Percentiles rank a stretch among this genome's conserved stretches.
These are phyloP conservation scores for Sterna hirundo DNA, from an alignment of 2,113 vertebrate species.

Conservation along the genomic window DNA sequence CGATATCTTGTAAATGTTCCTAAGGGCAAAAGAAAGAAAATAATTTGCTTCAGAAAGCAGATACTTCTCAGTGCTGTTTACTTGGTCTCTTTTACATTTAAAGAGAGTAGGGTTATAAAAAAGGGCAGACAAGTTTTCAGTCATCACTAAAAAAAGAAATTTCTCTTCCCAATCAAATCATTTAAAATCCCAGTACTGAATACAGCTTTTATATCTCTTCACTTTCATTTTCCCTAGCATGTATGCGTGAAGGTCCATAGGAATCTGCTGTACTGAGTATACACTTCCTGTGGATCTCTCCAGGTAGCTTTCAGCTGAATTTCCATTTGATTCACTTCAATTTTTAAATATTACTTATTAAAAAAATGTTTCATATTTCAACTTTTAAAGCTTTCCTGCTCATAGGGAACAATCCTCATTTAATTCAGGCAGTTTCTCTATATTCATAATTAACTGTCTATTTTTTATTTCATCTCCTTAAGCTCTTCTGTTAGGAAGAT, in stretches of 20 bases:
- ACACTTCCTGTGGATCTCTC: background rate
- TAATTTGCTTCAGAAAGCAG: background rate
- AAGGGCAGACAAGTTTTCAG: background rate
- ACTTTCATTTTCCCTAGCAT: background rate
- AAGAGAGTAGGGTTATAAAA: background rate
- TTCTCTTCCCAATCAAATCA: background rate
- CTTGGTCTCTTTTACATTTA: background rate
- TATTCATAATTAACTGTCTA: slow-evolving; percentile 38
- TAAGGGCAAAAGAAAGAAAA: background rate
- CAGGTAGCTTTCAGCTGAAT: slow-evolving; percentile 17
- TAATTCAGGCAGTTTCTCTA: slow-evolving; percentile 33
- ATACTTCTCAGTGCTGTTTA: background rate
- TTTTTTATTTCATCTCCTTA: slow-evolving; percentile 48
- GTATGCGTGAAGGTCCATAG: background rate
- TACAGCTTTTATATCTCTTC: background rate
- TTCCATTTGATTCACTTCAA: slow-evolving; percentile 12
- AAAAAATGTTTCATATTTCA: background rate
- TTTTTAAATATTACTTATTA: slow-evolving; percentile 25
- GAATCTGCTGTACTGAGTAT: background rate
- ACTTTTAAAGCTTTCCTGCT: slow-evolving; percentile 29
- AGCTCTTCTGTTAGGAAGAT: slow-evolving; percentile 11
- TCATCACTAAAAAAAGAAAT: background rate
- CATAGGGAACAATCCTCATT: slow-evolving; percentile 34
- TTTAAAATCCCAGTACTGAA: background rate
- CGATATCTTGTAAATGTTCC: background rate